Conservation (phyloP, 30 jellyfish, hydroid and myxozoan genomes). For the Turritopsis rubra region DNA sequence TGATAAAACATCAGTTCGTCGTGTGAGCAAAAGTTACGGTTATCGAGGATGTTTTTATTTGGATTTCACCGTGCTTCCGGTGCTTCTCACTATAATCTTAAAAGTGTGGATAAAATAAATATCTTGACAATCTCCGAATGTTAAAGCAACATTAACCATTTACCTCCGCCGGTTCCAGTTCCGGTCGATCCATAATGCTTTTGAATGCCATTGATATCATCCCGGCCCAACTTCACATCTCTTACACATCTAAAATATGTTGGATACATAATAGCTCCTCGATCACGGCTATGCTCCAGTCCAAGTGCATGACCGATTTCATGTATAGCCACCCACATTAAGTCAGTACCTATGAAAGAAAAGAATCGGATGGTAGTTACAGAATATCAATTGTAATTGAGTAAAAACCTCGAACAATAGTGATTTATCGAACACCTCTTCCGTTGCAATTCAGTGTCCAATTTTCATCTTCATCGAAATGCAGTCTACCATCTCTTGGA, state of each 20-base stretch:
- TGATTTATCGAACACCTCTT: not conserved
- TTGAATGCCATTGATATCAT: constrained; percentile 63
- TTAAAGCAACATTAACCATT: too few species aligned
- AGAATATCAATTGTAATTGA: too few species aligned
- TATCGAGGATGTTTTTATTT: too few species aligned
- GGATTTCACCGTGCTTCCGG: too few species aligned
- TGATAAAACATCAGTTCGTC: too few species aligned
- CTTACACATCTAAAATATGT: constrained; percentile 45
- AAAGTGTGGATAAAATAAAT: too few species aligned
- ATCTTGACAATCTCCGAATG: too few species aligned
- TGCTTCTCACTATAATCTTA: too few species aligned
- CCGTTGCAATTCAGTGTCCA: constrained; percentile 34
- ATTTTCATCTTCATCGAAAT: constrained; percentile 81
- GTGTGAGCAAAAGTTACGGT: too few species aligned
- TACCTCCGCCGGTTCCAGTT: constrained; percentile 50
- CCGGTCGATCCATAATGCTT: constrained; percentile 57
- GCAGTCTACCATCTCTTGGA: constrained; percentile 75
- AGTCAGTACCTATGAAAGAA: constrained; percentile 29
- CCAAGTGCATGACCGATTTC: constrained; percentile 92
- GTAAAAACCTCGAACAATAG: not conserved
- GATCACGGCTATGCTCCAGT: constrained; percentile 46
- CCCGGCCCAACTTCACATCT: constrained; percentile 40
- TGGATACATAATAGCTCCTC: constrained; percentile 75
- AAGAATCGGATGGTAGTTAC: not conserved
- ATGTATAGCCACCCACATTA: constrained; percentile 71